These are phyloP conservation scores for Lamproptera curius DNA, from an alignment of 2,888 invertebrate genomes.

Conservation along the genomic window DNA sequence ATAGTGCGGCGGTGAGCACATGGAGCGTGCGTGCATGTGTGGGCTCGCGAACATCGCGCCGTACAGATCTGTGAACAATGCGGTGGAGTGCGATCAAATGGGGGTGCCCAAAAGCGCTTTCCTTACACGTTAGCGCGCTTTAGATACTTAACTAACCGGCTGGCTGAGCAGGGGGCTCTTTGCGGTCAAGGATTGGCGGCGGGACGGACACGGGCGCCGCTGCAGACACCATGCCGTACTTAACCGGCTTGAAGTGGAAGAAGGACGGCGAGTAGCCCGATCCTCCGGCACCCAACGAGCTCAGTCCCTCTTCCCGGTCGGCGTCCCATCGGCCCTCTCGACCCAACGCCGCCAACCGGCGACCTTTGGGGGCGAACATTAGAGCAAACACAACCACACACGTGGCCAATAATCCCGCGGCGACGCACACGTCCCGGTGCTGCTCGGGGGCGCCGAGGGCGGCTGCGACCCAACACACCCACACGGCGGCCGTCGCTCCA, in stretches of 20 bases:
- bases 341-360: slow-evolving; percentile 94
- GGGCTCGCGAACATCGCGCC: slow-evolving; percentile 66
- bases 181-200: slow-evolving; percentile 71
- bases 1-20: slow-evolving; percentile 72
- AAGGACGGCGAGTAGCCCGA: slow-evolving; percentile 94
- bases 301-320: slow-evolving; percentile 89
- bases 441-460: slow-evolving; percentile 88
- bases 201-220: slow-evolving; percentile 52
- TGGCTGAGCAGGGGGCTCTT: slow-evolving; percentile 74
- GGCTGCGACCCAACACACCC: slow-evolving; percentile 91
- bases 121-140: slow-evolving; percentile 67
- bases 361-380: slow-evolving; percentile 96
- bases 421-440: slow-evolving; percentile 92
- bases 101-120: slow-evolving; percentile 62
- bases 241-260: slow-evolving; percentile 94
- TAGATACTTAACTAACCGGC: slow-evolving; percentile 79
- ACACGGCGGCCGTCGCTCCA: slow-evolving; percentile 91
- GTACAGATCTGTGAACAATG: slow-evolving; percentile 70
- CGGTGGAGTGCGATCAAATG: slow-evolving; percentile 46
- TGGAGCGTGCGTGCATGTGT: slow-evolving; percentile 66
- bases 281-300: slow-evolving; percentile 86
- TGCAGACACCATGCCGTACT: slow-evolving; percentile 84
- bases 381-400: slow-evolving; percentile 92
- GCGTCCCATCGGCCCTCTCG: slow-evolving; percentile 91
- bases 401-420: slow-evolving; percentile 91